Evolutionary conservation across 2,113 vertebrate genomes (phyloP).

Genomic region (Arenaria interpres): DNA sequence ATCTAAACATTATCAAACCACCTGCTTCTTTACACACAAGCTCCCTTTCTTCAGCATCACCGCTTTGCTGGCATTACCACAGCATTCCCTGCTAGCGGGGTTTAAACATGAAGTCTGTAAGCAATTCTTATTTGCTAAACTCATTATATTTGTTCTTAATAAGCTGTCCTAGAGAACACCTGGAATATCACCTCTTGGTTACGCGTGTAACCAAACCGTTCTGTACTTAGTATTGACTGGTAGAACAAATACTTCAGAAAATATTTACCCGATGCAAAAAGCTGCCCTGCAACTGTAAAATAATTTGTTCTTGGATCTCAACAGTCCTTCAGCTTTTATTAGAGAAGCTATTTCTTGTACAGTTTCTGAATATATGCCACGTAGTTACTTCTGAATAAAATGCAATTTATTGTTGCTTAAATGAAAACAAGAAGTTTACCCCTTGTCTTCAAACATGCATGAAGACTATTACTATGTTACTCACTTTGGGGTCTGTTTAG

Average conservation of each 20-base stretch:
- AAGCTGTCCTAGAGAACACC: neutral
- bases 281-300: neutral
- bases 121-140: neutral
- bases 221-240: neutral
- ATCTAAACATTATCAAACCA: neutral
- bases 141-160: neutral
- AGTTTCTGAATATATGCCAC: neutral
- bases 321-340: neutral
- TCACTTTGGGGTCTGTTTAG: neutral
- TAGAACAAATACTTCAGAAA: neutral
- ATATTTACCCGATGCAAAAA: neutral
- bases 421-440: neutral
- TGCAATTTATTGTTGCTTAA: neutral
- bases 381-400: neutral
- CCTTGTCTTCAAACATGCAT: neutral
- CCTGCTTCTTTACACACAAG: neutral
- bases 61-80: neutral
- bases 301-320: neutral
- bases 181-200: neutral
- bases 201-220: neutral
- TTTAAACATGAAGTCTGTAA: neutral
- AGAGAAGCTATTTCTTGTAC: neutral
- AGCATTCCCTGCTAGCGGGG: neutral
- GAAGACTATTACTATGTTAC: neutral
- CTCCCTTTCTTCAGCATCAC: neutral